Evolutionary conservation across 2,888 invertebrate species (phyloP).

Genomic region (Nomada lathburiana): DNA sequence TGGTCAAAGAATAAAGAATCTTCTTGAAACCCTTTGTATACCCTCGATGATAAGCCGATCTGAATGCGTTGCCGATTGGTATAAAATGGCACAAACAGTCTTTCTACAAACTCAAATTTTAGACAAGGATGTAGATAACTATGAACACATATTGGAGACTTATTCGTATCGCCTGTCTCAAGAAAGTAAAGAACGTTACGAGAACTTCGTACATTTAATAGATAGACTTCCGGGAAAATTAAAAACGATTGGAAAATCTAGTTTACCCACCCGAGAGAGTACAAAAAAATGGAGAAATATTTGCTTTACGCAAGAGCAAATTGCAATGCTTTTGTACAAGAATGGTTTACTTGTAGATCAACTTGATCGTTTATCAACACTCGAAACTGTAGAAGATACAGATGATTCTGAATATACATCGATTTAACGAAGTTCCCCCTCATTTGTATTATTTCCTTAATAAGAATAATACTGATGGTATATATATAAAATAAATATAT

Average conservation of each 20-base stretch:
- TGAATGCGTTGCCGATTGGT: conserved; percentile 93
- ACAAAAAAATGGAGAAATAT: conserved; percentile 79
- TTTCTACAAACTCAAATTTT: conserved; percentile 93
- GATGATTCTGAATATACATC: conserved; percentile 68
- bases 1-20: conserved; percentile 88
- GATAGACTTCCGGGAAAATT: conserved; percentile 75
- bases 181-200: conserved; percentile 80
- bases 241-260: conserved; percentile 69
- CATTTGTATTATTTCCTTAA: conserved; percentile 28
- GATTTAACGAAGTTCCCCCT: conserved; percentile 22
- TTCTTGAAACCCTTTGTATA: conserved; percentile 89
- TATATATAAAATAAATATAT: conserved; percentile 29
- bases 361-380: conserved; percentile 68
- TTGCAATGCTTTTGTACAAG: conserved; percentile 73
- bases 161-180: conserved; percentile 82
- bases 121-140: conserved; percentile 89
- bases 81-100: conserved; percentile 94
- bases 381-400: conserved; percentile 55
- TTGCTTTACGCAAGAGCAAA: conserved; percentile 77
- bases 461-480: conserved; percentile 50
- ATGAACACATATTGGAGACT: conserved; percentile 85
- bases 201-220: conserved; percentile 74
- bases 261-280: conserved; percentile 72
- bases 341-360: conserved; percentile 75
- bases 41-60: conserved; percentile 91